Evolutionary conservation across 2,888 invertebrate species (phyloP).

Genomic region (Bombyx huttoni): DNA sequence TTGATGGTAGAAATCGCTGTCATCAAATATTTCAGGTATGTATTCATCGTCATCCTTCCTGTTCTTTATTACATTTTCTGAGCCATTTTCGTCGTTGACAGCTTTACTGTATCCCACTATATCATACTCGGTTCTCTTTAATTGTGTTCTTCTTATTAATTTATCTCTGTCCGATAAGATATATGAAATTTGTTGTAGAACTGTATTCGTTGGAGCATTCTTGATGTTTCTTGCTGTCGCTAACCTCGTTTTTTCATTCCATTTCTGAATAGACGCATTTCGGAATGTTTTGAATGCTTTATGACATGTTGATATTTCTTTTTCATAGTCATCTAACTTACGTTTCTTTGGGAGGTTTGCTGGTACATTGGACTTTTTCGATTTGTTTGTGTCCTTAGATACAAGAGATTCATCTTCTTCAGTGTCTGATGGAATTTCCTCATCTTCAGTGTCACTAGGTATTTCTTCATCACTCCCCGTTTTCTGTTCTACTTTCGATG

Average conservation of each 20-base stretch:
- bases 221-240: slow-evolving; percentile 76
- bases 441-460: slow-evolving; percentile 71
- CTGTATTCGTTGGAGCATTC: slow-evolving; percentile 73
- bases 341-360: slow-evolving; percentile 42
- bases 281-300: slow-evolving; percentile 77
- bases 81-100: slow-evolving; percentile 19
- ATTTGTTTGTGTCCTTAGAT: slow-evolving; percentile 13
- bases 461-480: slow-evolving; percentile 56
- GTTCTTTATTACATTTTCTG: slow-evolving; percentile 27
- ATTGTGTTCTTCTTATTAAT: slow-evolving; percentile 83
- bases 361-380: slow-evolving; percentile 5
- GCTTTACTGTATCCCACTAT: slow-evolving; percentile 73
- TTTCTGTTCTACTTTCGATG: slow-evolving; percentile 21
- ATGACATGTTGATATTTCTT: slow-evolving; percentile 70
- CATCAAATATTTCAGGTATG: slow-evolving; percentile 92
- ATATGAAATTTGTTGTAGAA: slow-evolving; percentile 88
- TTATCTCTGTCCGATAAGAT: slow-evolving; percentile 83
- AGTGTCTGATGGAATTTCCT: slow-evolving; percentile 77
- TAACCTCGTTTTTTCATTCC: slow-evolving; percentile 93
- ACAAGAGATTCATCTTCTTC: slow-evolving; percentile 41
- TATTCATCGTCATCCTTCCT: slow-evolving; percentile 72
- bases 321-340: slow-evolving; percentile 74
- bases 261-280: slow-evolving; percentile 88
- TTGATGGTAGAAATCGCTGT: slow-evolving; percentile 97
- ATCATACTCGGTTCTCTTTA: slow-evolving; percentile 81